A percentile compares a stretch with the other conserved stretches of the same genome.
Conservation (phyloP, 1,140 invertebrate species). For the Platyura marginata region DNA sequence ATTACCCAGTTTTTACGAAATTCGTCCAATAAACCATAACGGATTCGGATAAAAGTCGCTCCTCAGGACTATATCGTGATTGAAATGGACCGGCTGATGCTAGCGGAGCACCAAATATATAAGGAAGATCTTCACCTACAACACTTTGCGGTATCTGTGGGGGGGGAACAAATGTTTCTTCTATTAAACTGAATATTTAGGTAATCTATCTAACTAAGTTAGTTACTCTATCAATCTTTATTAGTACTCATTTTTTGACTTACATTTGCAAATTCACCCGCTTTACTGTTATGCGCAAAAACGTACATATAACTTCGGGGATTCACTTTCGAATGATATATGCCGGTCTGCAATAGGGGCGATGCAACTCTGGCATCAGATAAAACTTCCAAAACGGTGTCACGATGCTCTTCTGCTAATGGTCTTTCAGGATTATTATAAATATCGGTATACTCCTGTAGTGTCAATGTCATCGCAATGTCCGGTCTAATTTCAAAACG, state of each 20-base stretch:
- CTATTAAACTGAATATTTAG: no score
- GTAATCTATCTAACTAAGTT: no score
- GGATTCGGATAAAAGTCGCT: conserved; percentile 59
- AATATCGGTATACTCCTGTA: conserved; percentile 41
- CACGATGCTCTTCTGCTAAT: conserved; percentile 45
- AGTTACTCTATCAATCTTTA: no score
- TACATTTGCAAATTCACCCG: conserved; percentile 49
- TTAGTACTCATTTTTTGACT: conserved; percentile 18
- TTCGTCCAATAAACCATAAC: conserved; percentile 79
- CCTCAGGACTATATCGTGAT: conserved; percentile 48
- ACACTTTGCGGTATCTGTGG: conserved; percentile 33
- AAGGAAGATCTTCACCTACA: conserved; percentile 80
- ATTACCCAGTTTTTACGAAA: conserved; percentile 73
- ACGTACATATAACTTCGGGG: conserved; percentile 73
- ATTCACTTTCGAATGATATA: conserved; percentile 53
- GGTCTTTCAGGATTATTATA: conserved; percentile 39
- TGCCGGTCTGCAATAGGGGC: conserved; percentile 49
- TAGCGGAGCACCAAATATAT: conserved; percentile 78
- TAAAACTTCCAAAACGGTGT: conserved; percentile 68
- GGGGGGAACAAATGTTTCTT: background rate
- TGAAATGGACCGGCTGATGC: conserved; percentile 54
- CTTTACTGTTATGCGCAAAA: conserved; percentile 61
- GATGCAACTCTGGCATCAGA: conserved; percentile 70
- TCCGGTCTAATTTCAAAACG: conserved; percentile 40
- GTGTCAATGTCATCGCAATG: conserved; percentile 38